These are phyloP conservation scores for Dyspetes luteomarginatus DNA, from an alignment of 2,888 invertebrate species.

Conservation along the genomic window DNA sequence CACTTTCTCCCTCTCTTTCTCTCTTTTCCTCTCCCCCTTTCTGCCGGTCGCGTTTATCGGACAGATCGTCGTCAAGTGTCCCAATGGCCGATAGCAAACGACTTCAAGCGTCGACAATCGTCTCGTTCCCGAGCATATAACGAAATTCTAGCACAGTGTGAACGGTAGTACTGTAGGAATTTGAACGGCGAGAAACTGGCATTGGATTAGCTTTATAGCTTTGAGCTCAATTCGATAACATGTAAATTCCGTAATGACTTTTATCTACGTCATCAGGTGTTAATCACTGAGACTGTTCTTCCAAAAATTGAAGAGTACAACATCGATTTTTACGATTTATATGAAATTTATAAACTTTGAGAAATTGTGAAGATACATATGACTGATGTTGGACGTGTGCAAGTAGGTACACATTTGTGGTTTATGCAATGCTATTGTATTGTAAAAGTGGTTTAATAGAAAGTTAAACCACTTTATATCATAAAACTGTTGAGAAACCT, in stretches of 20 bases:
- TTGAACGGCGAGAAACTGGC: slow-evolving; percentile 11
- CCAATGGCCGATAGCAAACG: slow-evolving; percentile 53
- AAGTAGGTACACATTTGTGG: no score
- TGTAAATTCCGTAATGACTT: slow-evolving; percentile 8
- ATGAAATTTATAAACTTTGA: no score
- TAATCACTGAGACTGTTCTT: slow-evolving; percentile 8
- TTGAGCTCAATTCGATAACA: slow-evolving; percentile 24
- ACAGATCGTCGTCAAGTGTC: slow-evolving; percentile 53
- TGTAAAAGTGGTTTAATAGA: no score
- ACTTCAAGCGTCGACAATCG: slow-evolving; percentile 31
- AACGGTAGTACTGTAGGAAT: slow-evolving; percentile 26
- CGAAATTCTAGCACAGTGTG: slow-evolving; percentile 23
- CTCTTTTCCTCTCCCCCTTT: no score
- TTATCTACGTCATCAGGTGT: slow-evolving; percentile 20
- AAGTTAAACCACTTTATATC: no score
- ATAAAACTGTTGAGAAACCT: no score
- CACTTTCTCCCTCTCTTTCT: no score
- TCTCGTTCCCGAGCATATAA: slow-evolving; percentile 27
- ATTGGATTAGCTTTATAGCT: slow-evolving; percentile 32
- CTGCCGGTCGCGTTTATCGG: slow-evolving; percentile 59
- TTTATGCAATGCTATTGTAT: no score
- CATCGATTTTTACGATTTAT: not conserved
- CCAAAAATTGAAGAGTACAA: not conserved
- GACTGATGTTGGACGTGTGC: no score
- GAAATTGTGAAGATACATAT: no score